phyloP scores from a whole-genome alignment of 1,140 invertebrate species.

The Lutraria rhynchaena region DNA sequence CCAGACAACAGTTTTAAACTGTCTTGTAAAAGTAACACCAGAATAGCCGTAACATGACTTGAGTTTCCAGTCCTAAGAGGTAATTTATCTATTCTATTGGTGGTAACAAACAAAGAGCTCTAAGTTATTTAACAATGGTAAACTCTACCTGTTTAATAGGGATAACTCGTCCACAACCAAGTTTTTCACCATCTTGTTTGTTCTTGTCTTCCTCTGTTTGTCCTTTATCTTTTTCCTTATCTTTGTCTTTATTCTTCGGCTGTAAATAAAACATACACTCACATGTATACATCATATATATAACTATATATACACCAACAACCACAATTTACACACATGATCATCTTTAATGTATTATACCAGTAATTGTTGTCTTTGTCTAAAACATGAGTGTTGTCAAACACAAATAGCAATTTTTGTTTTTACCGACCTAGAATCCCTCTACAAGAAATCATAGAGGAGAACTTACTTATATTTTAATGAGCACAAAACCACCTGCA shows the following conservation, averaged over 20 bases:
- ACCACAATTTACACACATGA: not conserved
- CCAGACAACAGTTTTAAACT: no score
- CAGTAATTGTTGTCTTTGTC: not conserved
- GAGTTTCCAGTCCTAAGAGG: no score
- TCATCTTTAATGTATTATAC: no score
- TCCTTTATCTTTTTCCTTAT: conserved; percentile 52
- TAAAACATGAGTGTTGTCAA: not conserved
- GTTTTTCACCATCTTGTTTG: conserved; percentile 85
- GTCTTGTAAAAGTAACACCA: no score
- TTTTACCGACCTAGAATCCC: no score
- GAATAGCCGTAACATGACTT: no score
- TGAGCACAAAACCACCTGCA: no score
- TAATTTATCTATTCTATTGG: no score
- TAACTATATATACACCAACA: not conserved
- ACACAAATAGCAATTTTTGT: no score
- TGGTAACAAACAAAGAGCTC: no score
- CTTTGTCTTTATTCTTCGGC: conserved; percentile 89
- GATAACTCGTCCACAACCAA: conserved; percentile 97
- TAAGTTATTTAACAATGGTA: not conserved
- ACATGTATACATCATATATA: not conserved
- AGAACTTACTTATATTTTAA: no score
- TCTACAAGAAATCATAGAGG: no score
- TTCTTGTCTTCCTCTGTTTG: conserved; percentile 83
- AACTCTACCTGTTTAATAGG: conserved; percentile 92
- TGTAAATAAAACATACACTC: conserved; percentile 84